Percentiles rank a stretch among this genome's conserved stretches.
phyloP scores from a whole-genome alignment of 2,113 vertebrate species.

The Poeciliopsis prolifica region DNA sequence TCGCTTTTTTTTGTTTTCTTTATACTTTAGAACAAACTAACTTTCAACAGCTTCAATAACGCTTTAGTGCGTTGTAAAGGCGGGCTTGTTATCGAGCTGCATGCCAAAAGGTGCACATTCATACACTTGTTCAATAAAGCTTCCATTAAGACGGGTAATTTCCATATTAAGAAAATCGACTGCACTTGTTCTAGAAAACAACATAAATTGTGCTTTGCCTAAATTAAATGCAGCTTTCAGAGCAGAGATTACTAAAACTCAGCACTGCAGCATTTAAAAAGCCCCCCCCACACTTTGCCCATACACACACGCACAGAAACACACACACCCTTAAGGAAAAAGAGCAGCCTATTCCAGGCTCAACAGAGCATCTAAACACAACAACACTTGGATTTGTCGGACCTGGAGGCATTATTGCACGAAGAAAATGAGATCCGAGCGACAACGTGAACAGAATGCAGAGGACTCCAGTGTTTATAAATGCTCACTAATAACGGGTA shows the following conservation, averaged over 20 bases:
- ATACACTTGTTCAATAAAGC: constrained; percentile 33
- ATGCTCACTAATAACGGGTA: constrained; percentile 35
- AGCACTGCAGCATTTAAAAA: constrained; percentile 14
- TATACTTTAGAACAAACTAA: constrained; percentile 7
- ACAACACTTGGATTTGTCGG: constrained; percentile 49
- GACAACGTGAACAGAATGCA: constrained; percentile 45
- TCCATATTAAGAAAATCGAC: constrained; percentile 25
- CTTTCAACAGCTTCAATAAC: constrained; percentile 25
- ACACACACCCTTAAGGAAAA: neutral
- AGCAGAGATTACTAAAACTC: constrained; percentile 24
- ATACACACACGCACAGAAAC: neutral
- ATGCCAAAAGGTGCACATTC: constrained; percentile 24
- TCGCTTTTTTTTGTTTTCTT: neutral
- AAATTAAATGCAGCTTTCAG: constrained; percentile 22
- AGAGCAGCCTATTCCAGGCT: constrained; percentile 38
- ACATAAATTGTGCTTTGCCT: constrained; percentile 29
- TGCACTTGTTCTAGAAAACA: constrained; percentile 38
- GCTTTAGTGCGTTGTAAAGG: constrained; percentile 35
- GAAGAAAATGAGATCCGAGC: constrained; percentile 44
- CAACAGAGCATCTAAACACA: constrained; percentile 21
- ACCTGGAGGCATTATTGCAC: constrained; percentile 31
- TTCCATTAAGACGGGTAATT: constrained; percentile 37
- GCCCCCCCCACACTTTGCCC: neutral
- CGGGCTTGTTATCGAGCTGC: constrained; percentile 11
- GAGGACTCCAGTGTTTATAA: constrained; percentile 20